Evolutionary conservation across 2,888 invertebrate species (phyloP), one percentile per base, ranked within the genome.

Genomic region (Apantesis nais): DNA sequence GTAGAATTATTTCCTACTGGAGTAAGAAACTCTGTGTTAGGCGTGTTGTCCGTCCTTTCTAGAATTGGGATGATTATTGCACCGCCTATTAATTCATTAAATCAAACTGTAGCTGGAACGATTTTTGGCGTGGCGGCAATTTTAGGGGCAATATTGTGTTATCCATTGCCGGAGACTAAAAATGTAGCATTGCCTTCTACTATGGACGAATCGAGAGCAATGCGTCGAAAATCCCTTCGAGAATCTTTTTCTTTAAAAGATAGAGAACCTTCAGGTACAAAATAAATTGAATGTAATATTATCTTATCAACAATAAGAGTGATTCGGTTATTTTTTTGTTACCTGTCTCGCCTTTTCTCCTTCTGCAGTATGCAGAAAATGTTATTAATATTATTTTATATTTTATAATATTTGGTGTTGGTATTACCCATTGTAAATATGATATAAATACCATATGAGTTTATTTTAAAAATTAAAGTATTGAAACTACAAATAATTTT

Each of bases 1-100:
- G 97, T 98, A 0, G 98, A 98, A 90, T 89, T 98, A 29, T 98
- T 98, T 86, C 98, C 98, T 0, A 98, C 98, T 0, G 96, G 97
- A 1, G 96, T 98, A 0, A 95, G 98, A 41, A 98, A 98, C 86
- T 96, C 97, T 66, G 98, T 97, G 0, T 96, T 98, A 76, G 98
- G 98, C 1, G 94, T 97, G 22, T 96, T 98, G 63, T 98, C 98
- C 0, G 97, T 98, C 92, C 95, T 97, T 77, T 97, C 98, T 0
- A 96, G 98, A 82, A 84, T 98, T 37, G 98, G 98, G 0, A 98
- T 98, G 5, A 97, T 98, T 89, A 78, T 96, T 5, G 97, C 98
- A 0, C 98, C 98, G 0, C 97, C 96, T 78, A 95, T 98, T 16
- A 97, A 97, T 60, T 92, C 96, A 16, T 86, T 97, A 80, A 89